Base-by-base conservation (phyloP, 2,888 invertebrate species). In the Acanthosepion esculentum region DNA sequence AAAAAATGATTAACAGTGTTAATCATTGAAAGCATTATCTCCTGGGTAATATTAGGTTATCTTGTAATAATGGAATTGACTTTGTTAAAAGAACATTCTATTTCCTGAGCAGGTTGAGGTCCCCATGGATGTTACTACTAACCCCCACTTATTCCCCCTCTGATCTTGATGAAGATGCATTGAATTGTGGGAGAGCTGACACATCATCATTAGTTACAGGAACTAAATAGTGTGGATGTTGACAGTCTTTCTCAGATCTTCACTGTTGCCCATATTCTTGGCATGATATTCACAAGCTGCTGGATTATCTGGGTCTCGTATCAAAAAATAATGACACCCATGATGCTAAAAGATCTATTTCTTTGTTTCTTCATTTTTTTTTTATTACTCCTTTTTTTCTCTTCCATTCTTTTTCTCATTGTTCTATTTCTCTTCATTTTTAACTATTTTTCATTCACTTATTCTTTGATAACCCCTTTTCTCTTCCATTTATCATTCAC, bases 81-180 rank as follows among this genome's bases (percentile, higher is more conserved):
- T 78, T 78, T n/a, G 78, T 78, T 5, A n/a, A 78, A 78, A 4
- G 78, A 78, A 23, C n/a, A 78, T 78, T 78, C 78, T 78, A 15
- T 33, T 33, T 78, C n/a, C n/a, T 78, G 33, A 15, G 23, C 20
- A 23, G 20, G 59, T 59, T 23, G 20, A 59, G 59, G 59, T 59
- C 23, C 23, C 23, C 23, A 59, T 59, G 59, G 59, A 59, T 59
- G 20, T 78, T n/a, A n/a, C n/a, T 78, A n/a, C 78, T 78, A n/a
- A 78, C n/a, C 10, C n/a, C 78, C 78, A 12, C 8, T 50, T 15
- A 50, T 15, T 26, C 78, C 78, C 7, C 64, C 64, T 64, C 64
- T 29, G 64, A 64, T 78, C 78, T 78, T 78, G 78, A 78, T 78
- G 78, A 78, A 78, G 78, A 78, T 78, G n/a, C 33, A 78, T 78